phyloP scores from a whole-genome alignment of 2,888 invertebrate species.

The Amblyjoppa proteus region DNA sequence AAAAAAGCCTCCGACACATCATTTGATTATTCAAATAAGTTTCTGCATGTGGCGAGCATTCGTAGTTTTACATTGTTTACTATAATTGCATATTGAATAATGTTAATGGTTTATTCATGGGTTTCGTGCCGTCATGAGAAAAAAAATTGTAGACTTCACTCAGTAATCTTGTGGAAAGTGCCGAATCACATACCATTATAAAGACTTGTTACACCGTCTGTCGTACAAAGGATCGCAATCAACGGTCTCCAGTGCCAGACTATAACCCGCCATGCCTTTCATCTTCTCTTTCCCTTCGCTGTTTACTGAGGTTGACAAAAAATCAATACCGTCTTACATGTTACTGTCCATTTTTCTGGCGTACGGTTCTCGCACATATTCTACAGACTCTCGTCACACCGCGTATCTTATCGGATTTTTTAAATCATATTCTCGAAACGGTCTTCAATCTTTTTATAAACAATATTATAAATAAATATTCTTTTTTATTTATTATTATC shows the following conservation, averaged over 20 bases:
- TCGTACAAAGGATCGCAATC: constrained; percentile 70
- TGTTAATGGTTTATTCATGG: not conserved
- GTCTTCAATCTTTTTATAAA: not conserved
- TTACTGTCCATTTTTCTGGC: constrained; percentile 65
- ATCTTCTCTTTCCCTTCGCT: constrained; percentile 71
- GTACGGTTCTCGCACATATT: constrained; percentile 56
- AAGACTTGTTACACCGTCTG: constrained; percentile 42
- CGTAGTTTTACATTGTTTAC: constrained; percentile 26
- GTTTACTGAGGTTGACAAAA: constrained; percentile 75
- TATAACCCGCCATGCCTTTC: constrained; percentile 75
- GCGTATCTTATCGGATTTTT: not conserved
- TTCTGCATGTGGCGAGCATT: constrained; percentile 36
- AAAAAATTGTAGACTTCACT: constrained; percentile 16
- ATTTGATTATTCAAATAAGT: not conserved
- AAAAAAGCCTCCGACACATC: not conserved
- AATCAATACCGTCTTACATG: constrained; percentile 74
- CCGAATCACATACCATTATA: not conserved
- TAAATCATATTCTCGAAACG: not conserved
- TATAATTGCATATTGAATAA: constrained; percentile 11
- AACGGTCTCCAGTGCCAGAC: constrained; percentile 67
- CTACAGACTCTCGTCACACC: not conserved
- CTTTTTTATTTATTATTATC: not conserved
- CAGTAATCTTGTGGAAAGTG: constrained; percentile 19
- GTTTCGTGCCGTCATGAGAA: not conserved
- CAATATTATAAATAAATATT: not conserved